A percentile compares a stretch with the other conserved stretches of the same genome.
These are phyloP conservation scores for Papilio dardanus DNA, from an alignment of 1,140 invertebrate genomes.

Conservation along the genomic window DNA sequence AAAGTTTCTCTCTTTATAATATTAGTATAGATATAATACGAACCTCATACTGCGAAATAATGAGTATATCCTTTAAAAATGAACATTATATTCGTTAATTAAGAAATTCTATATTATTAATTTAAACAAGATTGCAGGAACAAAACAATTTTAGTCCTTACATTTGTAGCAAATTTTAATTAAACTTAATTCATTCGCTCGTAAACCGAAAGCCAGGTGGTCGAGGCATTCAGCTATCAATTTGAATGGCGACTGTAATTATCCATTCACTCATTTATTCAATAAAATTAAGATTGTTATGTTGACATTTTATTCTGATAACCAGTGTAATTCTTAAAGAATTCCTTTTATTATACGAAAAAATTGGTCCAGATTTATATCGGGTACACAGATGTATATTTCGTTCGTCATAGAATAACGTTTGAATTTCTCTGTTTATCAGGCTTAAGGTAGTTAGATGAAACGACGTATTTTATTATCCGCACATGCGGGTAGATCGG, in stretches of 20 bases:
- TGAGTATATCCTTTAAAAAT: neutral
- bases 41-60: too few relatives aligned
- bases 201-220: slow-evolving; percentile 22
- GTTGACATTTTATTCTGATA: neutral
- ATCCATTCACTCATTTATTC: neutral
- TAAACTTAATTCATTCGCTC: slow-evolving; percentile 9
- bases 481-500: too few relatives aligned
- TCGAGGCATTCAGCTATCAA: neutral
- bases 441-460: too few relatives aligned
- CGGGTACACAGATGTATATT: too few relatives aligned
- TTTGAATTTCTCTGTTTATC: too few relatives aligned
- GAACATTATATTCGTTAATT: neutral
- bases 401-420: too few relatives aligned
- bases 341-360: too few relatives aligned
- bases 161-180: slow-evolving; percentile 21
- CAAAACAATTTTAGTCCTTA: neutral
- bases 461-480: too few relatives aligned
- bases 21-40: too few relatives aligned
- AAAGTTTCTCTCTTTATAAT: too few relatives aligned
- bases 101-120: neutral
- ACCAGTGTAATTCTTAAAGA: too few relatives aligned
- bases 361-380: too few relatives aligned
- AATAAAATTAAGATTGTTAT: neutral
- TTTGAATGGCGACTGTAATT: neutral
- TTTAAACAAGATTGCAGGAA: slow-evolving; percentile 17